Evolutionary conservation across 2,113 vertebrate genomes (phyloP).

Genomic region (Brienomyrus longianalis): DNA sequence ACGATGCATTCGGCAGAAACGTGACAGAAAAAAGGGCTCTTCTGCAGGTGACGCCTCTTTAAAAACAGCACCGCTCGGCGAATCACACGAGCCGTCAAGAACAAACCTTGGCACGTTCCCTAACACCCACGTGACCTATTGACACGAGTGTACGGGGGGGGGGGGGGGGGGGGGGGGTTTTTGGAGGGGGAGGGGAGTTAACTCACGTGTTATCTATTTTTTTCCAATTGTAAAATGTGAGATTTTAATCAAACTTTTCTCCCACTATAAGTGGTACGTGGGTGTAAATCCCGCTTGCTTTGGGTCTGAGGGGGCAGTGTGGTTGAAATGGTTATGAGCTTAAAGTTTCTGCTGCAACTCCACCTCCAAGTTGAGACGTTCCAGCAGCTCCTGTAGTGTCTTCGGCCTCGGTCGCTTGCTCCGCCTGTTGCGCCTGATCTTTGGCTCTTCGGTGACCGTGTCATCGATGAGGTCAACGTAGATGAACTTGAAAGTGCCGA

Average conservation of each 20-base stretch:
- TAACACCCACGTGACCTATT: not conserved
- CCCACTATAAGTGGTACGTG: not conserved
- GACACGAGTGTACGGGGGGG: not conserved
- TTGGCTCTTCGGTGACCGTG: slow-evolving; percentile 66
- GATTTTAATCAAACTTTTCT: not conserved
- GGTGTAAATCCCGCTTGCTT: not conserved
- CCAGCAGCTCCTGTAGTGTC: slow-evolving; percentile 80
- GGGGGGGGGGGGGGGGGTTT: no score
- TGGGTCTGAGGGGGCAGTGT: not conserved
- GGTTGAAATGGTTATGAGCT: not conserved
- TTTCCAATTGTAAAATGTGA: not conserved
- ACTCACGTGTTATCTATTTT: no score
- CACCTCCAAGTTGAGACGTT: slow-evolving; percentile 79
- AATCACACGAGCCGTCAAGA: not conserved
- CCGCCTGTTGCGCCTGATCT: slow-evolving; percentile 62
- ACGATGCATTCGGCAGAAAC: not conserved
- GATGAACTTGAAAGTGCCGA: slow-evolving; percentile 97
- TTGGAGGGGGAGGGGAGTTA: no score
- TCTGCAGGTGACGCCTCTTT: not conserved
- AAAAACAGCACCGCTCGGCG: not conserved
- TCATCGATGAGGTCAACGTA: slow-evolving; percentile 76
- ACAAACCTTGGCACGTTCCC: not conserved
- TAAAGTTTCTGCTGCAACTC: slow-evolving; percentile 26
- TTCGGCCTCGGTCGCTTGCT: slow-evolving; percentile 68
- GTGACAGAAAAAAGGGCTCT: not conserved